These are phyloP conservation scores for Tachuris rubrigastra DNA, from an alignment of 2,113 vertebrate genomes.

Conservation along the genomic window DNA sequence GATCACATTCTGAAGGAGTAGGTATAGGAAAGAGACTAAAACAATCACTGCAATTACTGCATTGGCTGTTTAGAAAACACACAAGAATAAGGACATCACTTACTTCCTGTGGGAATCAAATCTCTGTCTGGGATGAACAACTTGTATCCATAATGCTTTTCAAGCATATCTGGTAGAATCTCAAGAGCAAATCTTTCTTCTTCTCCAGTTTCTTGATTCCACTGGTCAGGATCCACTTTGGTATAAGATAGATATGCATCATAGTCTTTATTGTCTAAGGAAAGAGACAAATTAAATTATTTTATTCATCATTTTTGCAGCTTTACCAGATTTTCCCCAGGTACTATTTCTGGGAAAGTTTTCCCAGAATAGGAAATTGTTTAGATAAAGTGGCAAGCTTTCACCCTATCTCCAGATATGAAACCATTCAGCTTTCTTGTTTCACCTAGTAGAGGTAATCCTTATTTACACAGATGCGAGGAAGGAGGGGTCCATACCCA, in stretches of 20 bases:
- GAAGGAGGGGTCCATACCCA: background rate
- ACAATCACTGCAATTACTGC: background rate
- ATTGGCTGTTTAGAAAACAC: background rate
- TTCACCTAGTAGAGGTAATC: background rate
- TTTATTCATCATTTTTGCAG: background rate
- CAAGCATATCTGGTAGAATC: conserved; percentile 96
- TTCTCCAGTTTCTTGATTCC: conserved; percentile 96
- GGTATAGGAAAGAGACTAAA: background rate
- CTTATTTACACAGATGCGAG: background rate
- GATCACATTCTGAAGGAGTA: background rate
- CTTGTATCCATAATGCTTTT: conserved; percentile 99
- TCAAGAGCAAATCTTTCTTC: conserved; percentile 98
- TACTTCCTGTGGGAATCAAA: conserved; percentile 99
- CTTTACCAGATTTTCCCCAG: background rate
- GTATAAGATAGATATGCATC: conserved; percentile 98
- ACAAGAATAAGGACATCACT: conserved; percentile 45
- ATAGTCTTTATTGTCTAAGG: conserved; percentile 95
- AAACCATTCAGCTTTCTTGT: background rate
- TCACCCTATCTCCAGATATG: background rate
- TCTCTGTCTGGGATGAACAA: conserved; percentile 98
- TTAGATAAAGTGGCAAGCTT: background rate
- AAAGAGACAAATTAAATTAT: background rate
- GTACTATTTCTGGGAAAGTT: background rate
- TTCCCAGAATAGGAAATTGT: background rate
- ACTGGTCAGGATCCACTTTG: conserved; percentile 98